These are phyloP conservation scores for Philhelius pedissequus DNA, from an alignment of 2,888 invertebrate species.

Conservation along the genomic window DNA sequence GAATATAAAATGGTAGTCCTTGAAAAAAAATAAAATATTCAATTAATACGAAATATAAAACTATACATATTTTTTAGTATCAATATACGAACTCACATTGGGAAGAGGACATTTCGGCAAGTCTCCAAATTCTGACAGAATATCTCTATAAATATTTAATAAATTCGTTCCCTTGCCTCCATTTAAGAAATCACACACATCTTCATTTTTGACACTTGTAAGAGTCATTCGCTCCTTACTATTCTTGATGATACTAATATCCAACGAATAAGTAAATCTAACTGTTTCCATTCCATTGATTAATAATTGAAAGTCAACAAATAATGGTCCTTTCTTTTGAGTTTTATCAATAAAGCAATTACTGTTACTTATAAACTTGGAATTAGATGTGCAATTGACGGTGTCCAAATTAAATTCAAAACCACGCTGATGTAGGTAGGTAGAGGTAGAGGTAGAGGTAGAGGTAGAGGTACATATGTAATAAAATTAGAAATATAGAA, in stretches of 20 bases:
- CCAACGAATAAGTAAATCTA: background rate
- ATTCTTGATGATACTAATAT: background rate
- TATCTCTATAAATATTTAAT: background rate
- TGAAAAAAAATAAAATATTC: background rate
- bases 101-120: constrained; percentile 4
- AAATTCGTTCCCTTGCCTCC: background rate
- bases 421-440: background rate
- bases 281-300: background rate
- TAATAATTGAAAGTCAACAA: background rate
- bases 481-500: no score
- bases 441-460: no score
- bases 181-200: background rate
- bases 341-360: background rate
- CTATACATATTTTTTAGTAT: no score
- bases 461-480: no score
- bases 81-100: background rate
- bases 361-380: background rate
- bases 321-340: background rate
- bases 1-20: background rate
- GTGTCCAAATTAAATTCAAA: background rate
- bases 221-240: background rate
- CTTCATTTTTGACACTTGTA: background rate
- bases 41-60: background rate
- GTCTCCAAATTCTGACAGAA: background rate
- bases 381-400: background rate